Conservation (phyloP, 2,797 vertebrate genomes). For the Malurus leucopterus region DNA sequence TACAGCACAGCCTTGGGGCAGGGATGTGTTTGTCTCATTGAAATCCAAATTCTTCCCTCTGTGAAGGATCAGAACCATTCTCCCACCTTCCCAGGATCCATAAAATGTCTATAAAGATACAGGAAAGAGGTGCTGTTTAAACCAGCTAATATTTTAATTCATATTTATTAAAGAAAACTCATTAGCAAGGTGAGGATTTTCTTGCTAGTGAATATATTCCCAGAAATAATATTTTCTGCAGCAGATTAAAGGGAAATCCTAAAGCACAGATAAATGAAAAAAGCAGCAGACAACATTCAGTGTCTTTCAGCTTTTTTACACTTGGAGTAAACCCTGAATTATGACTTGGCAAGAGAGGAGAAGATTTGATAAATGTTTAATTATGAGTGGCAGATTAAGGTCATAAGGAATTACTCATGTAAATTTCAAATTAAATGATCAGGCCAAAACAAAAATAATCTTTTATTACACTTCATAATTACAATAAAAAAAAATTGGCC, state of each 20-base stretch:
- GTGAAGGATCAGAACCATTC: not conserved
- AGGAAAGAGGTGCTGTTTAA: not conserved
- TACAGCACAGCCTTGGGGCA: not conserved
- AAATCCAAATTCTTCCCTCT: not conserved
- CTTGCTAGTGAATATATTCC: not conserved
- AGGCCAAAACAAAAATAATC: not conserved
- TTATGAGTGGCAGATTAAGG: not conserved
- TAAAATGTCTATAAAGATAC: rapidly evolving
- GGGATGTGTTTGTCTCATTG: not conserved
- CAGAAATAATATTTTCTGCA: not conserved
- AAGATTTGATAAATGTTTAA: not conserved
- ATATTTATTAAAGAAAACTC: not conserved
- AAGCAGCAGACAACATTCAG: not conserved
- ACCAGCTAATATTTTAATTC: rapidly evolving
- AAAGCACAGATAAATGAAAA: not conserved
- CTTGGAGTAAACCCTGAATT: not conserved
- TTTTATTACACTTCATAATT: not conserved
- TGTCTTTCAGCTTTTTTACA: not conserved
- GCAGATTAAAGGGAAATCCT: not conserved
- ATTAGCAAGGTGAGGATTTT: not conserved
- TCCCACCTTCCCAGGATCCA: not conserved
- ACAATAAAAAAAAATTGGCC: not conserved
- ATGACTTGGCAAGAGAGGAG: not conserved
- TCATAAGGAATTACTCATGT: not conserved
- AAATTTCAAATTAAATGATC: not conserved